These are phyloP conservation scores for Drosophila nigromelanica DNA, from an alignment of 1,140 invertebrate species.

Conservation along the genomic window DNA sequence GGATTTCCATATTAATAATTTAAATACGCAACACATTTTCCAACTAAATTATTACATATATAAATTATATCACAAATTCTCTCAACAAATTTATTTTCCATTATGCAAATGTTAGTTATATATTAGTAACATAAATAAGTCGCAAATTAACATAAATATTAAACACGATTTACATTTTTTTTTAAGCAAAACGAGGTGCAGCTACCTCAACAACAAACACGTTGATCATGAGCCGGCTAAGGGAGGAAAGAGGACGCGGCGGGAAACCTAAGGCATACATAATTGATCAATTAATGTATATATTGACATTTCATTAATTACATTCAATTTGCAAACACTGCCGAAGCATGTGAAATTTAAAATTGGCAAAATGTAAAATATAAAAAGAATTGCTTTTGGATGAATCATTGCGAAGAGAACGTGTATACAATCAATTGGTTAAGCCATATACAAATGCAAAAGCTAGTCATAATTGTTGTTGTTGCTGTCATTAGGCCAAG, in stretches of 20 bases:
- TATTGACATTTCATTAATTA: slow-evolving; percentile 64
- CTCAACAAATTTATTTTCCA: not conserved
- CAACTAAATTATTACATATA: not conserved
- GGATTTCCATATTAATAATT: not conserved
- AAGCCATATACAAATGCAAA: slow-evolving; percentile 5
- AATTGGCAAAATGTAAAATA: not conserved
- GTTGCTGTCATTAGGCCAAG: slow-evolving; percentile 13
- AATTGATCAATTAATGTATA: slow-evolving; percentile 44
- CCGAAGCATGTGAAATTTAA: slow-evolving; percentile 1
- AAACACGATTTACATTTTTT: slow-evolving; percentile 4
- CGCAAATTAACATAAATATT: slow-evolving; percentile 10
- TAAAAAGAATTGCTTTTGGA: slow-evolving; percentile 7
- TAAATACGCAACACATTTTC: not conserved
- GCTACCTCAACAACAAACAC: slow-evolving; percentile 17
- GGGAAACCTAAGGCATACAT: not conserved
- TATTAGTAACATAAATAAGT: not conserved
- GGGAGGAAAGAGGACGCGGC: not conserved
- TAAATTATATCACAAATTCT: not conserved
- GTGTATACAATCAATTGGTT: slow-evolving; percentile 11
- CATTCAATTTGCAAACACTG: slow-evolving; percentile 44
- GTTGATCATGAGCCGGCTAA: slow-evolving; percentile 16
- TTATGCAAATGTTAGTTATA: not conserved
- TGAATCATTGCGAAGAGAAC: slow-evolving; percentile 39
- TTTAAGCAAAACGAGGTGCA: slow-evolving; percentile 20
- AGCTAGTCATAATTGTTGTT: slow-evolving; percentile 14